phyloP scores from a whole-genome alignment of 2,888 invertebrate genomes.

The Philopedon plagiatum region DNA sequence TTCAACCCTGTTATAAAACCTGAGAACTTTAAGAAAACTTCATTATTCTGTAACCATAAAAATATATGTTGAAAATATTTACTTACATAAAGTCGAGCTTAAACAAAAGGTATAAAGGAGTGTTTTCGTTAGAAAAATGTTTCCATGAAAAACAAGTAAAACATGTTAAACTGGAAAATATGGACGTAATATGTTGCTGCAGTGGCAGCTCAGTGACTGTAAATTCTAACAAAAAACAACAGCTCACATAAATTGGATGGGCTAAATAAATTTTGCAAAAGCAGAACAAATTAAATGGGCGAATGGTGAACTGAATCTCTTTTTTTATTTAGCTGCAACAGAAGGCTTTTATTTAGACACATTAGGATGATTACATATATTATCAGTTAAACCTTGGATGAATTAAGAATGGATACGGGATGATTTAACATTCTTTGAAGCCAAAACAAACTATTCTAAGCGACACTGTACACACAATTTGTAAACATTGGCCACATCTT shows the following conservation, averaged over 20 bases:
- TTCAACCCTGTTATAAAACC: too few relatives aligned
- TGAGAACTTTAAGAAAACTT: too few relatives aligned
- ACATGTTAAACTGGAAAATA: neutral
- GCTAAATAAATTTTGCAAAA: neutral
- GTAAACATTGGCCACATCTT: too few relatives aligned
- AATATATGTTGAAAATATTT: too few relatives aligned
- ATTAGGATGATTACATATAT: too few relatives aligned
- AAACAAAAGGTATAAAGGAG: neutral
- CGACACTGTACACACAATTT: too few relatives aligned
- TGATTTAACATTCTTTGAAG: too few relatives aligned
- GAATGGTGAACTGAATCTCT: neutral
- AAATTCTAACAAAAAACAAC: neutral
- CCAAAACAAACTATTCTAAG: too few relatives aligned
- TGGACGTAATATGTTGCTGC: neutral
- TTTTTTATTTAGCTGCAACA: neutral
- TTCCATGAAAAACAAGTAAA: neutral
- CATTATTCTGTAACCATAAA: too few relatives aligned
- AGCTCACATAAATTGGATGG: neutral
- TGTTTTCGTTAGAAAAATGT: neutral
- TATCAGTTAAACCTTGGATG: too few relatives aligned
- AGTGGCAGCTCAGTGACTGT: neutral
- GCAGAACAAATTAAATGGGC: neutral
- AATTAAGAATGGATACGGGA: too few relatives aligned
- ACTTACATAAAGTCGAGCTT: neutral
- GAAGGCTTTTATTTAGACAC: neutral